A percentile compares a stretch with the other conserved stretches of the same genome.
These are phyloP conservation scores for Coregonus sp. DNA, from an alignment of 2,797 vertebrate species.

Conservation along the genomic window DNA sequence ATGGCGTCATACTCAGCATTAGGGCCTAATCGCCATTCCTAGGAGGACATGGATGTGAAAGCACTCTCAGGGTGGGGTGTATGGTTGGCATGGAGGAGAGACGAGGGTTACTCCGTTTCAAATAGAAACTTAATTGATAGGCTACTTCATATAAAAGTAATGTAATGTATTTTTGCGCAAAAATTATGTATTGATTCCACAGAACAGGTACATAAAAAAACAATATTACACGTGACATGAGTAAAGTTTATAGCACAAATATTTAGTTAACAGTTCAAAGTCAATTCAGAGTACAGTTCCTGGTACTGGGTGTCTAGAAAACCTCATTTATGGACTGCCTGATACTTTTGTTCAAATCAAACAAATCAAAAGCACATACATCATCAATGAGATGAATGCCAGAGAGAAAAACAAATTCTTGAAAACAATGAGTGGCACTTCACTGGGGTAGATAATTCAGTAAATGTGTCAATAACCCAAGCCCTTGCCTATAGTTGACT, in stretches of 20 bases:
- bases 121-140: constrained; percentile 75
- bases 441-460: constrained; percentile 50
- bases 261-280: not conserved
- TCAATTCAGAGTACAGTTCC: not conserved
- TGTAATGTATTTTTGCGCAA: constrained; percentile 54
- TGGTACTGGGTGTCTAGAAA: not conserved
- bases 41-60: constrained; percentile 57
- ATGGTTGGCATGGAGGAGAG: constrained; percentile 54
- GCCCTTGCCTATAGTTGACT: constrained; percentile 35
- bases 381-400: constrained; percentile 13
- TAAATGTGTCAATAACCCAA: constrained; percentile 57
- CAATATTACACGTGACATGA: not conserved
- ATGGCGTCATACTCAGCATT: constrained; percentile 38
- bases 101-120: constrained; percentile 64
- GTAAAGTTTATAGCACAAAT: no score
- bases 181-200: constrained; percentile 50
- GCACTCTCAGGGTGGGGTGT: constrained; percentile 53
- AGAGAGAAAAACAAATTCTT: constrained; percentile 7
- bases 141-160: constrained; percentile 56
- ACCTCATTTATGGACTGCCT: not conserved
- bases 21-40: constrained; percentile 55
- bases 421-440: constrained; percentile 50
- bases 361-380: not conserved
- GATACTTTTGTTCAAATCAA: constrained; percentile 6
- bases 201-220: constrained; percentile 57